These are phyloP conservation scores for Fregetta grallaria DNA, from an alignment of 2,113 vertebrate genomes.

Conservation along the genomic window DNA sequence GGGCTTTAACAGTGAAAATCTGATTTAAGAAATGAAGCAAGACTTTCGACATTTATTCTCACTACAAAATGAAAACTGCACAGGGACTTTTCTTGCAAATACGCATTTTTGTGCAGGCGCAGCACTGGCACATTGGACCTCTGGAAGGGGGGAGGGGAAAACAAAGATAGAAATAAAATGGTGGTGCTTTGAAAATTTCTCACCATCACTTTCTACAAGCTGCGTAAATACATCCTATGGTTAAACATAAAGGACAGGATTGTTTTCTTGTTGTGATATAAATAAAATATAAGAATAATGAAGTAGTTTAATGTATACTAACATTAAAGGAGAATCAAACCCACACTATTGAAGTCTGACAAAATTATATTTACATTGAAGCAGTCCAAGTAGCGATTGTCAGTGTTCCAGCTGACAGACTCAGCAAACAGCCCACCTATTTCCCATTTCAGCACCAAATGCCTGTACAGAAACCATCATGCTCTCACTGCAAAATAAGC, in stretches of 20 bases:
- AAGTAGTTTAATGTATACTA: not conserved
- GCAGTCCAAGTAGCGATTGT: conserved; percentile 10
- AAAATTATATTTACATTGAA: conserved; percentile 39
- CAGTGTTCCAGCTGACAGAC: conserved; percentile 55
- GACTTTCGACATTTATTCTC: not conserved
- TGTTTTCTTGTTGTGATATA: not conserved
- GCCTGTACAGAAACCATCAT: conserved; percentile 30
- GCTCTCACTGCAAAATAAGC: conserved; percentile 7
- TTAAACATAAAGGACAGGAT: not conserved
- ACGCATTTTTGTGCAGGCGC: not conserved
- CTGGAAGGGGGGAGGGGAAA: not conserved
- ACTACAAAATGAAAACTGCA: not conserved
- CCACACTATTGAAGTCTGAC: not conserved
- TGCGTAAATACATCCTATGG: not conserved
- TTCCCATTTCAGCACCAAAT: conserved; percentile 44
- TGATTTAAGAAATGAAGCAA: not conserved
- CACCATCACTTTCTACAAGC: not conserved
- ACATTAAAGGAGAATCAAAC: not conserved
- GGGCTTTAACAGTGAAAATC: not conserved
- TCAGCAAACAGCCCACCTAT: conserved; percentile 56
- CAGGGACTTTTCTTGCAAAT: not conserved
- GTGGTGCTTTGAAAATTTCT: not conserved
- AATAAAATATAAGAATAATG: not conserved
- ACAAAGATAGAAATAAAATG: not conserved
- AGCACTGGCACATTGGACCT: not conserved